Evolutionary conservation across 2,113 vertebrate genomes (phyloP).

Genomic region (Dromiciops gliroides): DNA sequence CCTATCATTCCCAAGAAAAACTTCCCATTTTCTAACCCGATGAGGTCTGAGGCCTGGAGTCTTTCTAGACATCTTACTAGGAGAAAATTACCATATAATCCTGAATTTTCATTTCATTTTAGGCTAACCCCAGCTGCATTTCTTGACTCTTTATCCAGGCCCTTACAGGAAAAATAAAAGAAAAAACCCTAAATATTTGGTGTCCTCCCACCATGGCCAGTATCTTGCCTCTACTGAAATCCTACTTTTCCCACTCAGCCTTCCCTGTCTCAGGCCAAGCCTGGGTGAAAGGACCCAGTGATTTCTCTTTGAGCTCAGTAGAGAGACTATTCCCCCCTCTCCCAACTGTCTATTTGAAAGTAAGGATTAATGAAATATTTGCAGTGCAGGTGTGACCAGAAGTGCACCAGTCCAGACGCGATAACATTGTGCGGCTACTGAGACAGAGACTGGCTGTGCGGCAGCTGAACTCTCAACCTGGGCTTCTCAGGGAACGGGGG

Average conservation of each 20-base stretch:
- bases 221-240: not conserved
- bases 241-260: not conserved
- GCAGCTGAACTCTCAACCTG: not conserved
- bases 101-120: not conserved
- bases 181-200: not conserved
- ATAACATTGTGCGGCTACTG: slow-evolving; percentile 82
- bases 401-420: slow-evolving; percentile 47
- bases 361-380: slow-evolving; percentile 82
- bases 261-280: not conserved
- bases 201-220: fast-evolving
- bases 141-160: not conserved
- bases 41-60: too few relatives aligned
- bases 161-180: not conserved
- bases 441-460: not conserved
- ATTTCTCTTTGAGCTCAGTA: not conserved
- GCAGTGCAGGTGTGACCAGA: slow-evolving; percentile 79
- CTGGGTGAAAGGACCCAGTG: fast-evolving
- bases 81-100: not conserved
- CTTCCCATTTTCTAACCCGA: too few relatives aligned
- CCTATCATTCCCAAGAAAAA: not conserved
- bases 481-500: not conserved
- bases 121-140: not conserved
- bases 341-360: slow-evolving; percentile 76
- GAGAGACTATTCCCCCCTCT: not conserved
- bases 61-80: not conserved